Conservation (phyloP, 2,113 vertebrate genomes). For the Sisor rabdophorus region DNA sequence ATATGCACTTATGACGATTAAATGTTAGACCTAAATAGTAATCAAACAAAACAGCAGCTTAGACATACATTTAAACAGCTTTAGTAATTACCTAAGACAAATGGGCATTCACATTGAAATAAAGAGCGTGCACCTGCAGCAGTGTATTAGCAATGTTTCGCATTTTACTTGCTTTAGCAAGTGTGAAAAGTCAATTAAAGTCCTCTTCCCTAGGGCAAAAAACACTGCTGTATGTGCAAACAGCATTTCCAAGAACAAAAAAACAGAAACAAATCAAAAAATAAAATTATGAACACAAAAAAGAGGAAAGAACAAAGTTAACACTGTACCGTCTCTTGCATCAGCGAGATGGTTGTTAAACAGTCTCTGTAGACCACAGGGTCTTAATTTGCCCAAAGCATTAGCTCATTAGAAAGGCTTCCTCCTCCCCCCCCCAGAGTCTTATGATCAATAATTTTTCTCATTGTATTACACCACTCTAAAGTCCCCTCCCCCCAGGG, state of each 20-base stretch:
- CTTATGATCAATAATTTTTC: constrained; percentile 55
- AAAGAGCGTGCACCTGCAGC: constrained; percentile 65
- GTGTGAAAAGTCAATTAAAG: constrained; percentile 25
- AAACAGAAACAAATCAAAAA: constrained; percentile 58
- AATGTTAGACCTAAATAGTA: neutral
- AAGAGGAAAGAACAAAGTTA: constrained; percentile 68
- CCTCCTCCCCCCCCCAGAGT: constrained; percentile 49
- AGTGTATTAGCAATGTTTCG: constrained; percentile 49
- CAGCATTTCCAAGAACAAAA: constrained; percentile 58
- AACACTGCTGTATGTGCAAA: constrained; percentile 67
- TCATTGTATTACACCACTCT: constrained; percentile 51
- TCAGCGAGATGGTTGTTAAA: constrained; percentile 74
- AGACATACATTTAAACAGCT: constrained; percentile 60
- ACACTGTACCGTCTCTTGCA: constrained; percentile 73
- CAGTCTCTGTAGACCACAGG: constrained; percentile 77
- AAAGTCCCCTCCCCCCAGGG: constrained; percentile 60
- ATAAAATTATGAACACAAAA: constrained; percentile 60
- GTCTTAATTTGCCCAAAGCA: constrained; percentile 78
- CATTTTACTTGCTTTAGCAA: neutral
- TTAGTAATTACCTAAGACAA: constrained; percentile 51
- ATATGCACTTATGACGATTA: neutral
- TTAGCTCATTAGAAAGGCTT: constrained; percentile 45
- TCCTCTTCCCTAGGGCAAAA: neutral
- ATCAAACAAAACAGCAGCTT: constrained; percentile 32
- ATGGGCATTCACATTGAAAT: constrained; percentile 67